phyloP scores from a whole-genome alignment of 2,888 invertebrate species.

The Perdita meconis region DNA sequence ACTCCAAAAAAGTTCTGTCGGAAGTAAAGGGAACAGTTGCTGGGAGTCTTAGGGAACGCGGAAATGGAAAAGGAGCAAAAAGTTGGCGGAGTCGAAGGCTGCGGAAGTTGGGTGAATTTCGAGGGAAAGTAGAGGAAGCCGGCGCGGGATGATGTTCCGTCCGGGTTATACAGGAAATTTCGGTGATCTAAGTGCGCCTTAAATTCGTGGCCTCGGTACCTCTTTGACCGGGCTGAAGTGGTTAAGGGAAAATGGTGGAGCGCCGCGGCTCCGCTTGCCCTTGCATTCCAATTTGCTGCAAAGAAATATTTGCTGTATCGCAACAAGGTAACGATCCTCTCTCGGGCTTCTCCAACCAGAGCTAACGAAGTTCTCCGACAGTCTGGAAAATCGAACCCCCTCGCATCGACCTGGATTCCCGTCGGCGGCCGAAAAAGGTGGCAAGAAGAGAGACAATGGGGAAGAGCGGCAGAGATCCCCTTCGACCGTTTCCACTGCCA shows the following conservation, averaged over 20 bases:
- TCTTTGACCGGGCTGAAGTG: neutral
- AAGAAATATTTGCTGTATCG: conserved; percentile 57
- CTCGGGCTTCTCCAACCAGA: conserved; percentile 50
- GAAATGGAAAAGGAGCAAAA: neutral
- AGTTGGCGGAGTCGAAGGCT: neutral
- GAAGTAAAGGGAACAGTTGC: neutral
- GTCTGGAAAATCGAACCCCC: conserved; percentile 64
- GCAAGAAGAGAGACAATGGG: conserved; percentile 44
- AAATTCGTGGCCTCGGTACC: neutral
- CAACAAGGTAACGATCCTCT: conserved; percentile 61
- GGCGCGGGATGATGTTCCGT: neutral
- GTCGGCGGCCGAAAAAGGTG: conserved; percentile 49
- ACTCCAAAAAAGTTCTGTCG: neutral
- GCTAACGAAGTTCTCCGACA: conserved; percentile 65
- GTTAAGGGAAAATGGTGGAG: conserved; percentile 10
- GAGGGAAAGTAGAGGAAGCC: neutral
- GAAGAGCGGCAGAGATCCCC: conserved; percentile 17
- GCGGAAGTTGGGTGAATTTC: neutral
- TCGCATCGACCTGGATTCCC: conserved; percentile 58
- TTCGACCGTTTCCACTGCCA: conserved; percentile 37
- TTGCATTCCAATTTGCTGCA: conserved; percentile 6
- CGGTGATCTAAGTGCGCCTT: neutral
- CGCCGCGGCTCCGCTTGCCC: conserved; percentile 10
- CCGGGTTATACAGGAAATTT: conserved; percentile 7
- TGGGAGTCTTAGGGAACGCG: neutral